Evolutionary conservation across 2,797 vertebrate species (phyloP).

Genomic region (Apogon talboti): DNA sequence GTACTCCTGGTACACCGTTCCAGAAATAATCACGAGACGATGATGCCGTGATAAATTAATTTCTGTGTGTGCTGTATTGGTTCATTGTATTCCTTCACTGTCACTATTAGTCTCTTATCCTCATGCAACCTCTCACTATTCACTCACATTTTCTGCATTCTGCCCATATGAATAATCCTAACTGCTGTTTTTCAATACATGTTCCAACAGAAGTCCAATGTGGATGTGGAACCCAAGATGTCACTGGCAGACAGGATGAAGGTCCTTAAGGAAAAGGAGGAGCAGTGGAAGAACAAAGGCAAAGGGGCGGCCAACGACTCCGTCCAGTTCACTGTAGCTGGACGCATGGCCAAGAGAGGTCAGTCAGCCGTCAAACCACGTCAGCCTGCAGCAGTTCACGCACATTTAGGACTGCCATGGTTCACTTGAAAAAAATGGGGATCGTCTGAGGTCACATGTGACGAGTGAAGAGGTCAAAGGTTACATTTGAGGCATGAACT

Average conservation of each 20-base stretch:
- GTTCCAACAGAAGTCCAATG: constrained; percentile 73
- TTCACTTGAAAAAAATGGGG: no score
- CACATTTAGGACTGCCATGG: no score
- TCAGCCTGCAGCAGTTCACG: no score
- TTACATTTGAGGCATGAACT: no score
- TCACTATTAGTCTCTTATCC: not conserved
- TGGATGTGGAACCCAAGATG: constrained; percentile 78
- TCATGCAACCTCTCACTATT: not conserved
- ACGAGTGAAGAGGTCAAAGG: no score
- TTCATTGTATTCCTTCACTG: not conserved
- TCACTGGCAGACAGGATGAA: constrained; percentile 84
- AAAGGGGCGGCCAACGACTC: constrained; percentile 87
- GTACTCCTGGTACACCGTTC: not conserved
- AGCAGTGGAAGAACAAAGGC: constrained; percentile 85
- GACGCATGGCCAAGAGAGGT: constrained; percentile 87
- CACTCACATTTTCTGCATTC: not conserved
- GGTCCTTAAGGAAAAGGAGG: constrained; percentile 84
- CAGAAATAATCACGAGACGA: constrained; percentile 5
- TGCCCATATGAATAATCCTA: constrained; percentile 8
- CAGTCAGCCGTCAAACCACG: not conserved
- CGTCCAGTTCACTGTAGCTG: constrained; percentile 86
- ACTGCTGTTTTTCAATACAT: constrained; percentile 9
- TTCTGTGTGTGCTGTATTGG: not conserved
- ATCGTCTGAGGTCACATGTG: no score
- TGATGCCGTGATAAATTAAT: not conserved